A percentile compares a stretch with the other conserved stretches of the same genome.
Conservation (phyloP, 2,113 vertebrate genomes). For the Lamprotornis superbus region DNA sequence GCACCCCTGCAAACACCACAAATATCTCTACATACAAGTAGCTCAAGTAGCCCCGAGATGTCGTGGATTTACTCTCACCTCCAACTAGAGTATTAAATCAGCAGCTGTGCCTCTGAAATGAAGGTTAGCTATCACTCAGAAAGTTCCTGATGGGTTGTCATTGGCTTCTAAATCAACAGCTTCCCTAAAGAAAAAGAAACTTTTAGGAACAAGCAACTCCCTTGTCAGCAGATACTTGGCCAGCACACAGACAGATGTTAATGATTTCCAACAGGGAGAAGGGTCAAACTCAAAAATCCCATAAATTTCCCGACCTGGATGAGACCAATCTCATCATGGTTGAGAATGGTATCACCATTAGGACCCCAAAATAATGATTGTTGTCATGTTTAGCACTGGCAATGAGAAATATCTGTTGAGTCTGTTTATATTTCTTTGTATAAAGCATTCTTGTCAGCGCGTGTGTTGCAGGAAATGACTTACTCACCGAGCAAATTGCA, state of each 20-base stretch:
- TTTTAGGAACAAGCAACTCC: background rate
- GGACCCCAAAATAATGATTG: background rate
- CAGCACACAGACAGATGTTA: background rate
- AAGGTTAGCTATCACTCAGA: background rate
- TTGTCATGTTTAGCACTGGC: background rate
- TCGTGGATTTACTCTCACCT: background rate
- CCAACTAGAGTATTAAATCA: background rate
- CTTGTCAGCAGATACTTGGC: background rate
- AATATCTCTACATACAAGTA: background rate
- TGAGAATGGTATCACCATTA: background rate
- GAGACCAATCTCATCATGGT: background rate
- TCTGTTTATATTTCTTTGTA: background rate
- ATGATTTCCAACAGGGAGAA: background rate
- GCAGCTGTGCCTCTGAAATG: background rate
- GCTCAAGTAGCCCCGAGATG: background rate
- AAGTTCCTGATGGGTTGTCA: background rate
- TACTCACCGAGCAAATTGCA: background rate
- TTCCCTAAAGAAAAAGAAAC: background rate
- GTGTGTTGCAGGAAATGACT: background rate
- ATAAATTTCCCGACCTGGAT: background rate
- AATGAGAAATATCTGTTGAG: background rate
- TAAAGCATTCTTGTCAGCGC: background rate
- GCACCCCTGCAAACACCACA: background rate
- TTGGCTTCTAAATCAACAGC: background rate
- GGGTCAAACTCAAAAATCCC: background rate